A percentile compares a stretch with the other conserved stretches of the same genome.
Conservation (phyloP, 2,888 invertebrate species). For the Aphelenchoides bicaudatus region DNA sequence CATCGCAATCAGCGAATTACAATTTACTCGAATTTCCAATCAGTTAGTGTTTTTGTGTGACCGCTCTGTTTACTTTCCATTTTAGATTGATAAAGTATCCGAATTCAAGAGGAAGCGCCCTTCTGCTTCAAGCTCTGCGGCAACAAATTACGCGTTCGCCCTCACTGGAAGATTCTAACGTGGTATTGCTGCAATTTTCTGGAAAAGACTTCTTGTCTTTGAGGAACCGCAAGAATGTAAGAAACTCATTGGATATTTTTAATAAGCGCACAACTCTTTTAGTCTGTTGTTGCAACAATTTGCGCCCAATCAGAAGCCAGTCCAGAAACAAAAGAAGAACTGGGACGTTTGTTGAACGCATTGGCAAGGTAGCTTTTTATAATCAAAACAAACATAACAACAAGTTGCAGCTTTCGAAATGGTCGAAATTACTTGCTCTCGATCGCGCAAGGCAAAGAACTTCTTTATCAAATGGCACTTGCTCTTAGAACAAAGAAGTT, state of each 20-base stretch:
- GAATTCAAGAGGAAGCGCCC: conserved; percentile 40
- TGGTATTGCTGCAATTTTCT: conserved; percentile 26
- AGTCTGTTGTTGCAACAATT: conserved; percentile 39
- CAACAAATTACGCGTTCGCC: conserved; percentile 35
- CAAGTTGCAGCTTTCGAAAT: conserved; percentile 35
- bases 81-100: no score
- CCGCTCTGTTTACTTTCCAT: no score
- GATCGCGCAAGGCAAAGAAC: conserved; percentile 35
- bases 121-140: conserved; percentile 48
- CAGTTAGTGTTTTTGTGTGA: no score
- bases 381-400: no score
- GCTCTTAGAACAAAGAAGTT: conserved; percentile 37
- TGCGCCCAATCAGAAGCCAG: conserved; percentile 27
- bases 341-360: conserved; percentile 31
- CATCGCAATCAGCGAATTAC: conserved; percentile 21
- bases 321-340: conserved; percentile 38
- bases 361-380: conserved; percentile 31
- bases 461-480: conserved; percentile 30
- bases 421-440: conserved; percentile 41
- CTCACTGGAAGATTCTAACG: conserved; percentile 25
- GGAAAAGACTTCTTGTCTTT: conserved; percentile 40
- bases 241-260: not conserved
- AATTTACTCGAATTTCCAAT: conserved; percentile 43
- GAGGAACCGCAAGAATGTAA: conserved; percentile 41
- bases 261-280: conserved; percentile 17